Evolutionary conservation across 2,113 vertebrate genomes (phyloP), one percentile per base, ranked within the genome.

Genomic region (Upupa epops): DNA sequence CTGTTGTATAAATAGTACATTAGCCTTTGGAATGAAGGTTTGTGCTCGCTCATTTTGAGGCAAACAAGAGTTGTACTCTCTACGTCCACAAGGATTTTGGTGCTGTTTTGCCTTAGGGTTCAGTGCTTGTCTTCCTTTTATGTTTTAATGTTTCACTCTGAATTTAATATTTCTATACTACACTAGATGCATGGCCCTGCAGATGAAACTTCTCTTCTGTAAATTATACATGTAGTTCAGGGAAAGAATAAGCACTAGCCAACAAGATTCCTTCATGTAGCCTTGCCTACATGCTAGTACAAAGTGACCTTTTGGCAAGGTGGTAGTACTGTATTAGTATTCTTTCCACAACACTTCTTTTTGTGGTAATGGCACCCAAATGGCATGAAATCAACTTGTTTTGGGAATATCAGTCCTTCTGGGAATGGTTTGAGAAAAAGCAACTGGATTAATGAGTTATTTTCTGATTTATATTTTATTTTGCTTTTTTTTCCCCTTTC

Each of bases 101-200:
- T 77, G 76, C 73, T 83, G 66, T 94, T 96, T 89, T 93, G 92
- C 93, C 74, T 95, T 68, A 74, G 60, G 89, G 74, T 79, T 82
- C 61, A 78, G 22, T 83, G 64, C 72, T 79, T 75, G 28, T 52
- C 34, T 77, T 80, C 37, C 29, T 66, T 88, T 78, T 88, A 15
- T 85, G 73, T 83, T 88, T 93, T 71, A 86, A 81, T 75, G 49
- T 93, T 93, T 86, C 36, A 75, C 88, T 93, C 45, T 69, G n/a
- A 84, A 69, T 88, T 71, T 74, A 91, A 52, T 72, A 58, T 11
- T 78, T 75, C 45, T 80, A 3, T 6, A 2, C 45, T 63, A 65
- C 17, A 74, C 37, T 82, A 95, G 90, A 90, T 77, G 83, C 87
- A 91, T 28, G 46, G 10, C 20, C 36, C n/a, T 82, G 61, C 52